Conservation (phyloP, 2,113 vertebrate species). For the Catharus bicknelli region DNA sequence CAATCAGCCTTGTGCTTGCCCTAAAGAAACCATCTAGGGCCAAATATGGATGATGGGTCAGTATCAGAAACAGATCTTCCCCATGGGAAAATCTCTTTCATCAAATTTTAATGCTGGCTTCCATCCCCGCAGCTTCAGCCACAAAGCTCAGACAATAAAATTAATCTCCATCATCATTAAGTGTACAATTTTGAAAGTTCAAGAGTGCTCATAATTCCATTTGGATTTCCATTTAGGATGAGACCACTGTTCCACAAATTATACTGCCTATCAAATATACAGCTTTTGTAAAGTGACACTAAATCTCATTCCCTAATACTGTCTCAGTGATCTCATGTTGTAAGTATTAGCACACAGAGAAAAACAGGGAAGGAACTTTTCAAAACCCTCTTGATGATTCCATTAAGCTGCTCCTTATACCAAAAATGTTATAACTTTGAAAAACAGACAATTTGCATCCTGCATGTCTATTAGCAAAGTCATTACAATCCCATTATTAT, state of each 20-base stretch:
- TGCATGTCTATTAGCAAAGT: neutral
- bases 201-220: neutral
- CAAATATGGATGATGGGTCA: neutral
- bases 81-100: neutral
- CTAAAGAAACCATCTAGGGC: neutral
- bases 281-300: neutral
- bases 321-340: neutral
- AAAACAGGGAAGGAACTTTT: neutral
- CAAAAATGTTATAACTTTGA: neutral
- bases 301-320: neutral
- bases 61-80: neutral
- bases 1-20: neutral
- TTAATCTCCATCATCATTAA: neutral
- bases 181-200: neutral
- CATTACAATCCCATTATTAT: neutral
- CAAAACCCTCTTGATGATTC: neutral
- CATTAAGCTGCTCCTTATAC: neutral
- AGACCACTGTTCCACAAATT: neutral
- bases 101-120: neutral
- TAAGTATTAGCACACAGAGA: neutral
- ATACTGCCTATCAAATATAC: neutral
- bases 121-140: neutral
- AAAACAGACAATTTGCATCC: neutral
- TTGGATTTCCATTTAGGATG: slow-evolving; percentile 30
- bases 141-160: neutral